A percentile compares a stretch with the other conserved stretches of the same genome.
These are phyloP conservation scores for Prosapia bicincta DNA, from an alignment of 2,888 invertebrate genomes.

Conservation along the genomic window DNA sequence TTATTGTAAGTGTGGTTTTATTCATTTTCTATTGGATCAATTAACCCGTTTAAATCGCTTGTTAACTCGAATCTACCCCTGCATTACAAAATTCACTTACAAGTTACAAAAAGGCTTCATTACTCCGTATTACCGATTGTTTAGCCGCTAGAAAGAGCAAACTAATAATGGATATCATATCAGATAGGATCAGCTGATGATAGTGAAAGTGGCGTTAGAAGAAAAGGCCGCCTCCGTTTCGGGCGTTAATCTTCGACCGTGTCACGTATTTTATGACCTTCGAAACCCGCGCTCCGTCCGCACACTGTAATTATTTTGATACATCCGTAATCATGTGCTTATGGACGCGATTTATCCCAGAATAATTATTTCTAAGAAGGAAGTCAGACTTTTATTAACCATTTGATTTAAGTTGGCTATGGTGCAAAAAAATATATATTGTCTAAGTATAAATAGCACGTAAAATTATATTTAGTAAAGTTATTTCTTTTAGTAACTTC, in stretches of 20 bases:
- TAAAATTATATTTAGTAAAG: too few relatives aligned
- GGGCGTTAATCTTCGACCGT: neutral
- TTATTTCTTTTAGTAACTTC: too few relatives aligned
- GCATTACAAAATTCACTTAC: too few relatives aligned
- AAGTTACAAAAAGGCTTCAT: too few relatives aligned
- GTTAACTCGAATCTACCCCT: too few relatives aligned
- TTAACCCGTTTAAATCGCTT: too few relatives aligned
- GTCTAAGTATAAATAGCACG: too few relatives aligned
- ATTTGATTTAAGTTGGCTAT: too few relatives aligned
- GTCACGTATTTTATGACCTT: neutral
- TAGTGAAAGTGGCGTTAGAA: conserved; percentile 2
- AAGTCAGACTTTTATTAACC: neutral
- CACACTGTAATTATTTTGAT: neutral
- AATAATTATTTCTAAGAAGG: neutral
- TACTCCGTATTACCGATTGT: neutral
- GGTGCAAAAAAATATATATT: too few relatives aligned
- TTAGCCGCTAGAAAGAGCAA: neutral
- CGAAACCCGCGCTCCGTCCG: neutral
- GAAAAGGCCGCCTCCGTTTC: neutral
- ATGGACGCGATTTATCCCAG: neutral
- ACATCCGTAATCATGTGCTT: neutral
- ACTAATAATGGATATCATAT: neutral
- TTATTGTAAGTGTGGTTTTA: too few relatives aligned
- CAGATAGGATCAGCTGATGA: neutral
- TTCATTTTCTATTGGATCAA: too few relatives aligned